Conservation (phyloP, 2,113 vertebrate species). For the Seriola quinqueradiata region DNA sequence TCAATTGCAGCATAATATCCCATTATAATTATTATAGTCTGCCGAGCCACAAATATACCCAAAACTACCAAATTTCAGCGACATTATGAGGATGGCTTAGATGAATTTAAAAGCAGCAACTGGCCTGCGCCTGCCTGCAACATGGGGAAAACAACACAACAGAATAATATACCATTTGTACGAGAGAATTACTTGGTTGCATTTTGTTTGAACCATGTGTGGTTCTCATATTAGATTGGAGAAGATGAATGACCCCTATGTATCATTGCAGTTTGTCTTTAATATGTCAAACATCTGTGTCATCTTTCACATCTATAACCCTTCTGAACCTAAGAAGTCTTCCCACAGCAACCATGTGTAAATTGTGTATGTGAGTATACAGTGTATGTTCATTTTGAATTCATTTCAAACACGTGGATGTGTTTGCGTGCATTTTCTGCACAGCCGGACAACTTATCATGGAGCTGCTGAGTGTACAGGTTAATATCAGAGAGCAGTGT, state of each 20-base stretch:
- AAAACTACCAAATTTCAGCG: conserved; percentile 30
- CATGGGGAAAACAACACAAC: background rate
- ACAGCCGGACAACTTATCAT: conserved; percentile 9
- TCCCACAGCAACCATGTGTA: background rate
- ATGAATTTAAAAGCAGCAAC: conserved; percentile 5
- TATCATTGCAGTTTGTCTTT: conserved; percentile 57
- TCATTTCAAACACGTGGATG: background rate
- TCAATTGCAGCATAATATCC: conserved; percentile 62
- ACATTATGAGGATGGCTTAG: background rate
- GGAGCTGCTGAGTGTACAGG: conserved; percentile 29
- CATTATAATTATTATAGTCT: conserved; percentile 60
- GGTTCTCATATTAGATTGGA: conserved; percentile 30
- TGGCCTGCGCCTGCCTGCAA: background rate
- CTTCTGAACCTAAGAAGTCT: conserved; percentile 20
- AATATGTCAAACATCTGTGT: conserved; percentile 26
- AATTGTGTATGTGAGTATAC: background rate
- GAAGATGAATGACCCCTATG: conserved; percentile 45
- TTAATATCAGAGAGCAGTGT: conserved; percentile 26
- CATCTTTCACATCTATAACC: conserved; percentile 36
- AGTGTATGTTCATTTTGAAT: conserved; percentile 19
- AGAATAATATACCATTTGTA: background rate
- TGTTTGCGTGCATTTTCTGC: conserved; percentile 17
- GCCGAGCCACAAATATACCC: conserved; percentile 40
- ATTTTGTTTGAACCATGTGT: conserved; percentile 31
- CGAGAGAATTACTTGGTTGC: background rate